phyloP scores from a whole-genome alignment of 1,140 invertebrate species.

The Leptonema lineaticorne region DNA sequence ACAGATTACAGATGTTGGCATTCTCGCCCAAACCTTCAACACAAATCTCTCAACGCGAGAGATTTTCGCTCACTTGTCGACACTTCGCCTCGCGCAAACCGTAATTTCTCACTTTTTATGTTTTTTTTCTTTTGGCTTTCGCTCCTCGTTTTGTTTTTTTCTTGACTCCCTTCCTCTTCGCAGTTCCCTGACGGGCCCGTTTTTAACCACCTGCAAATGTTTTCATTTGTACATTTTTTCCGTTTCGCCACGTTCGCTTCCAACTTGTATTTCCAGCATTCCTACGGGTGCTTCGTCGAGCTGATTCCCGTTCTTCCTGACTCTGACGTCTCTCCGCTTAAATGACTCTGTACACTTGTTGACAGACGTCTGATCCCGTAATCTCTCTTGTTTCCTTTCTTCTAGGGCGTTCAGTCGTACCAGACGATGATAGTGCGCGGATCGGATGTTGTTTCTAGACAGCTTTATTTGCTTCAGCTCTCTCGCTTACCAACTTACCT shows the following conservation, averaged over 20 bases:
- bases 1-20: neutral
- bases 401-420: slow-evolving; percentile 24
- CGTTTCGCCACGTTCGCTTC: neutral
- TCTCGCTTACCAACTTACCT: slow-evolving; percentile 9
- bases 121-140: neutral
- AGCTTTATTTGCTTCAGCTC: slow-evolving; percentile 19
- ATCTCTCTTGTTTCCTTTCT: slow-evolving; percentile 28
- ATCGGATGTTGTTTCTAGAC: slow-evolving; percentile 30
- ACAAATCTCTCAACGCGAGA: slow-evolving; percentile 5
- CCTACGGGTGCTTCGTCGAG: neutral
- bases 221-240: neutral
- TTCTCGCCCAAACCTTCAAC: neutral
- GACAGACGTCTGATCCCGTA: slow-evolving; percentile 30
- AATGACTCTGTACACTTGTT: slow-evolving; percentile 29
- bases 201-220: neutral
- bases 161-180: neutral
- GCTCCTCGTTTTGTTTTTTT: neutral
- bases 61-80: slow-evolving; percentile 8
- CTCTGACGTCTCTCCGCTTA: slow-evolving; percentile 7
- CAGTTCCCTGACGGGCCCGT: too few species aligned
- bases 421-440: slow-evolving; percentile 19
- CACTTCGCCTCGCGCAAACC: neutral
- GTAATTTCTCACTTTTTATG: neutral
- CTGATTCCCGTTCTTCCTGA: neutral
- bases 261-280: neutral